Evolutionary conservation across 2,797 vertebrate species (phyloP).

Genomic region (Cheirogaleus major): DNA sequence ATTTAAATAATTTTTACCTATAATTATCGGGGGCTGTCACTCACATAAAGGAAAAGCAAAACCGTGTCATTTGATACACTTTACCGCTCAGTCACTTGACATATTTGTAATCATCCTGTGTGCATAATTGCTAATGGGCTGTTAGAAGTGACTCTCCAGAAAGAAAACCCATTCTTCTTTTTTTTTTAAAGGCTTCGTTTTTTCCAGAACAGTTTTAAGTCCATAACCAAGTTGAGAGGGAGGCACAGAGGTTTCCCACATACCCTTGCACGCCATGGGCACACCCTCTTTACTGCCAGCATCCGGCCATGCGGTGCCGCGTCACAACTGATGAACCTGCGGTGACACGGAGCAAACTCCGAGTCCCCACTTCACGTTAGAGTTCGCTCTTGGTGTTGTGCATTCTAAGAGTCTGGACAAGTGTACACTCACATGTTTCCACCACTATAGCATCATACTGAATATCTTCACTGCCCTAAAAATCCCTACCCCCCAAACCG

Average conservation of each 20-base stretch:
- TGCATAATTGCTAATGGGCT: neutral
- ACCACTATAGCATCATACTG: too few species aligned
- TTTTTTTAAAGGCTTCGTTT: neutral
- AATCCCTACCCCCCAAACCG: neutral
- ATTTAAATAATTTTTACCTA: neutral
- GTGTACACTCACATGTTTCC: neutral
- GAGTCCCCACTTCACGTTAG: neutral
- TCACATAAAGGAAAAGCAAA: neutral
- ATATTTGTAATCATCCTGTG: neutral
- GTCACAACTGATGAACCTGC: too few species aligned
- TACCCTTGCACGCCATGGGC: rapidly evolving
- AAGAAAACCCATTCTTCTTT: neutral
- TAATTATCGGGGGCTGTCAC: neutral
- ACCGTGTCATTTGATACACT: neutral
- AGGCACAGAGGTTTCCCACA: neutral
- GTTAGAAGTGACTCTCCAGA: neutral
- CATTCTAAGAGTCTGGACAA: neutral
- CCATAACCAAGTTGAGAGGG: neutral
- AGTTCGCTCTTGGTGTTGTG: neutral
- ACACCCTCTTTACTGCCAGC: rapidly evolving
- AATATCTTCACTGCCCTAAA: neutral
- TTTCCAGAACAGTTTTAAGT: neutral
- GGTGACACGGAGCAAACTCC: neutral
- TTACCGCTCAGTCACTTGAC: neutral
- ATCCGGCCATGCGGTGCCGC: neutral